These are phyloP conservation scores for Drosophila sproati DNA, from an alignment of 1,140 invertebrate species.

Conservation along the genomic window DNA sequence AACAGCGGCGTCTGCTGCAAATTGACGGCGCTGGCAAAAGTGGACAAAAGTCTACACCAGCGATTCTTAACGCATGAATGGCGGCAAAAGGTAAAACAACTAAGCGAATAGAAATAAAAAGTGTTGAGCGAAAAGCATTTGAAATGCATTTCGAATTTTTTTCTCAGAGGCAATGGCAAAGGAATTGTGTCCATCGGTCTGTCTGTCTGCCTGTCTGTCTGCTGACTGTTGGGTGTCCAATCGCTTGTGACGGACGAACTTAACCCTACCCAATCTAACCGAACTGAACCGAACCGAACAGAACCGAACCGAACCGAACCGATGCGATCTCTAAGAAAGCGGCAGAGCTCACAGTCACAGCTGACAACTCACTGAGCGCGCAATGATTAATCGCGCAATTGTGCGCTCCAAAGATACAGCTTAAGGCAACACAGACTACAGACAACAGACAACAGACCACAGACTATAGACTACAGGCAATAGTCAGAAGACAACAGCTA, in stretches of 20 bases:
- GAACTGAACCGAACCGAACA: background rate
- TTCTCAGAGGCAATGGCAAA: slow-evolving; percentile 45
- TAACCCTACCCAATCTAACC: background rate
- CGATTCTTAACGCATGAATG: slow-evolving; percentile 79
- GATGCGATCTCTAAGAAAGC: slow-evolving; percentile 71
- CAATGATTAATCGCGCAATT: slow-evolving; percentile 83
- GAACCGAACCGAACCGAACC: slow-evolving; percentile 29
- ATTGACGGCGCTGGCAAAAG: slow-evolving; percentile 75
- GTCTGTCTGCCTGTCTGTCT: background rate
- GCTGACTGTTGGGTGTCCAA: slow-evolving; percentile 66
- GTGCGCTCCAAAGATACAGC: slow-evolving; percentile 52
- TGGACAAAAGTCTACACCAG: slow-evolving; percentile 60
- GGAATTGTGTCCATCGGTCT: background rate
- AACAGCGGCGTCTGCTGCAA: slow-evolving; percentile 49
- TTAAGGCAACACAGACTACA: slow-evolving; percentile 7
- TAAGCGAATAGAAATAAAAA: slow-evolving; percentile 57
- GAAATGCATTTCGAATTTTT: slow-evolving; percentile 61
- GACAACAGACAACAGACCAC: slow-evolving; percentile 9
- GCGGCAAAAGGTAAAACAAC: slow-evolving; percentile 31
- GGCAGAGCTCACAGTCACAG: slow-evolving; percentile 61
- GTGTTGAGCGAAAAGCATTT: slow-evolving; percentile 65
- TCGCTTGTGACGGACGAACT: slow-evolving; percentile 76
- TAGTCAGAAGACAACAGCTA: background rate
- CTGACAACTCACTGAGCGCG: slow-evolving; percentile 82
- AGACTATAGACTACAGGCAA: background rate